Percentiles rank a stretch among this genome's conserved stretches.
Evolutionary conservation across 2,113 vertebrate species (phyloP).

Genomic region (Crotalus horridus): DNA sequence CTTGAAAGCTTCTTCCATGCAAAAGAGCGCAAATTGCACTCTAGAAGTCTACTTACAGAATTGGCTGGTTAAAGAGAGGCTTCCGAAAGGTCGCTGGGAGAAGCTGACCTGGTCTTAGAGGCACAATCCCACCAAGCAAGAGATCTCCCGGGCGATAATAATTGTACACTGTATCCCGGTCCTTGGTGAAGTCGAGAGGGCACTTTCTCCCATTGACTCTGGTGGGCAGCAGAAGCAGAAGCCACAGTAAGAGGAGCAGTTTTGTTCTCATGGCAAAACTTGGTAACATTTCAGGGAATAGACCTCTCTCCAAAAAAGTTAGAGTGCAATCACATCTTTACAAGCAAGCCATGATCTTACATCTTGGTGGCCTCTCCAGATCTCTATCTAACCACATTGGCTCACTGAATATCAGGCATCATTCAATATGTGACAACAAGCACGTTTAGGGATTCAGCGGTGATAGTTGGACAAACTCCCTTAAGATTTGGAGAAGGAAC

Average conservation of each 20-base stretch:
- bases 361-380: neutral
- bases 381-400: neutral
- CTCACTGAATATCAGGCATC: neutral
- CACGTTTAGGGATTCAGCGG: neutral
- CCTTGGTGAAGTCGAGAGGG: neutral
- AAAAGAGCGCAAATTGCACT: neutral
- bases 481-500: neutral
- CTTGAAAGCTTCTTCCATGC: neutral
- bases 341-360: neutral
- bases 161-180: too few species aligned
- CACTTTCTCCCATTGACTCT: neutral
- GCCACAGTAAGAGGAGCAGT: neutral
- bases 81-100: accelerated
- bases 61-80: neutral
- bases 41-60: neutral
- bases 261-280: neutral
- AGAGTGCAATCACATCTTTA: neutral
- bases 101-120: neutral
- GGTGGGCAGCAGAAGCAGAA: neutral
- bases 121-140: neutral
- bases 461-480: neutral
- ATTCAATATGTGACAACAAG: neutral
- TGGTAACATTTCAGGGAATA: neutral
- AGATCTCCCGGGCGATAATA: neutral
- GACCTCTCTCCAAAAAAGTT: neutral